Percentiles rank a stretch among this genome's conserved stretches.
Evolutionary conservation across 2,888 invertebrate species (phyloP).

Genomic region (Patella caerulea): DNA sequence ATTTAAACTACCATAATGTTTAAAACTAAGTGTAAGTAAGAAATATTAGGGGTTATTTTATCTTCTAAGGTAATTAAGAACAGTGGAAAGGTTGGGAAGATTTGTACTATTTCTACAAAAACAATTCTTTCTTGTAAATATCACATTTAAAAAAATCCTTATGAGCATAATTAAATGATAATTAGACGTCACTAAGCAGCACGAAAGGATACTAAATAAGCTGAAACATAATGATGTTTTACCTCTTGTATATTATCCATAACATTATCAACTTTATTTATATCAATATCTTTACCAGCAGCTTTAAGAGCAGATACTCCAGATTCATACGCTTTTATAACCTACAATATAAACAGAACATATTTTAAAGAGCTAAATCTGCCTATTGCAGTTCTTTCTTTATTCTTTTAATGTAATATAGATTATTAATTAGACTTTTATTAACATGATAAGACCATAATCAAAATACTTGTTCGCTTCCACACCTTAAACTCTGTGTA

Average conservation of each 20-base stretch:
- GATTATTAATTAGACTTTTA: too few species aligned
- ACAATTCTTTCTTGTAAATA: background rate
- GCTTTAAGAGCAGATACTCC: conserved; percentile 34
- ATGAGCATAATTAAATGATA: background rate
- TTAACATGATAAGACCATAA: too few species aligned
- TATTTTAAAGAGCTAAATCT: too few species aligned
- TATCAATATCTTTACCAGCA: conserved; percentile 29
- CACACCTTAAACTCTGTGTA: too few species aligned
- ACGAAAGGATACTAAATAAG: background rate
- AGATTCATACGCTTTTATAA: conserved; percentile 41
- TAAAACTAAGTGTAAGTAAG: background rate
- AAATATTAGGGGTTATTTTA: background rate
- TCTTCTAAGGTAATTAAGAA: too few species aligned
- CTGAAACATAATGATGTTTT: background rate
- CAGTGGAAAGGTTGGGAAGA: too few species aligned
- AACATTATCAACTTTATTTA: conserved; percentile 37
- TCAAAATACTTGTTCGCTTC: too few species aligned
- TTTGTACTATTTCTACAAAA: too few species aligned
- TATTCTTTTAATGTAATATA: too few species aligned
- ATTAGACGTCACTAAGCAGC: background rate
- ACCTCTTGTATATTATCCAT: conserved; percentile 43
- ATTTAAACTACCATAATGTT: background rate
- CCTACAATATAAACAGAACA: conserved; percentile 24
- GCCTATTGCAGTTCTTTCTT: too few species aligned
- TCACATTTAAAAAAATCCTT: background rate